Evolutionary conservation across 2,888 invertebrate species (phyloP).

Genomic region (Phaedon cochleariae): DNA sequence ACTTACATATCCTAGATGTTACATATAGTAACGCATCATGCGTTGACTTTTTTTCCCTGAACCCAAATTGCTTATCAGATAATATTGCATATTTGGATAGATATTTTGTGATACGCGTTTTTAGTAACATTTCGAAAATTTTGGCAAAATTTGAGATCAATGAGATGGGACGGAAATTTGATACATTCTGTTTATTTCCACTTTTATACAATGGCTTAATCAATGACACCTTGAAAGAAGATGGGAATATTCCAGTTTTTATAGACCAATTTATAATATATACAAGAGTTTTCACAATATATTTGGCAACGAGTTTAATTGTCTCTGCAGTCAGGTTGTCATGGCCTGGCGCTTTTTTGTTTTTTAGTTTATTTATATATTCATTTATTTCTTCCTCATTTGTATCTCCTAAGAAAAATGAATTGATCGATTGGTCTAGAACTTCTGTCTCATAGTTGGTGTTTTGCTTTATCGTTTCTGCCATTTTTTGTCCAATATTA

Average conservation of each 20-base stretch:
- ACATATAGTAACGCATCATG: background rate
- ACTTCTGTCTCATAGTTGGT: background rate
- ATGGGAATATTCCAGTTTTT: background rate
- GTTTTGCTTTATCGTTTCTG: background rate
- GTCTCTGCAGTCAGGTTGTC: background rate
- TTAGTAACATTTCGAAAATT: slow-evolving; percentile 7
- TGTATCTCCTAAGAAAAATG: background rate
- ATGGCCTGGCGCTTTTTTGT: background rate
- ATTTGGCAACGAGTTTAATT: background rate
- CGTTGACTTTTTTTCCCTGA: background rate
- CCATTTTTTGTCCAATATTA: background rate
- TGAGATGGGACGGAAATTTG: background rate
- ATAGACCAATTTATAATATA: slow-evolving; percentile 2
- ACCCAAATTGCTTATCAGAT: slow-evolving; percentile 1
- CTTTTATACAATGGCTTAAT: slow-evolving; percentile 1
- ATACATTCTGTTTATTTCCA: background rate
- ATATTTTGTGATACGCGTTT: background rate
- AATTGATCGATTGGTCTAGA: background rate
- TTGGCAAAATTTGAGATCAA: slow-evolving; percentile 12
- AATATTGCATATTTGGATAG: background rate
- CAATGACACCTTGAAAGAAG: slow-evolving; percentile 1
- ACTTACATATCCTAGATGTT: background rate
- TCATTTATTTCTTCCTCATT: background rate
- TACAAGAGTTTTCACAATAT: slow-evolving; percentile 7
- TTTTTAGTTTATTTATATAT: background rate